Conservation (phyloP, 2,797 vertebrate species). For the Pseudochirops corinnae region DNA sequence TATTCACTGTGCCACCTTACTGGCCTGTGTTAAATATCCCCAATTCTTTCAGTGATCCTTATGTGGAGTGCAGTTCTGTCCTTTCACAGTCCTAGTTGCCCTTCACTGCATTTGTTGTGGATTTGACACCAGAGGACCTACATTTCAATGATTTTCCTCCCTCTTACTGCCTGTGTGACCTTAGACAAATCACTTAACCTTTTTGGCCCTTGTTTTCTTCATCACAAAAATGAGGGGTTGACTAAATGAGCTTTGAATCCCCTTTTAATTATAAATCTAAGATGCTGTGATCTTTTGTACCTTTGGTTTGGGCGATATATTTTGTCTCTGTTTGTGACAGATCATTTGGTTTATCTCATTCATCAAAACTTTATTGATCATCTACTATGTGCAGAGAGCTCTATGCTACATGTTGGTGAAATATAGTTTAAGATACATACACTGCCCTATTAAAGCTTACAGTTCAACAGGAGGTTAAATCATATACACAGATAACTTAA, state of each 20-base stretch:
- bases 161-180: not conserved
- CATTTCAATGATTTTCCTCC: not conserved
- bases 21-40: not conserved
- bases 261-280: not conserved
- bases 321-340: not conserved
- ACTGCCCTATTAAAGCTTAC: not conserved
- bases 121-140: not conserved
- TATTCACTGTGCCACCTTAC: not conserved
- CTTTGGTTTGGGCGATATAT: not conserved
- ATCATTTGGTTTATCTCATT: not conserved
- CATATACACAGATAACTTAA: not conserved
- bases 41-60: not conserved
- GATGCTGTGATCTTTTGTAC: not conserved
- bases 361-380: not conserved
- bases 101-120: not conserved
- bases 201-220: not conserved
- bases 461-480: not conserved
- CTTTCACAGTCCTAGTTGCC: not conserved
- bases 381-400: not conserved
- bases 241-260: not conserved
- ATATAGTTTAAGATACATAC: not conserved
- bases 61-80: not conserved
- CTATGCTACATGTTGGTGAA: not conserved
- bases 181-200: not conserved
- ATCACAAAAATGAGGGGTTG: not conserved